Percentiles rank a stretch among this genome's conserved stretches.
phyloP scores from a whole-genome alignment of 2,797 vertebrate species.

The Eospalax fontanierii region DNA sequence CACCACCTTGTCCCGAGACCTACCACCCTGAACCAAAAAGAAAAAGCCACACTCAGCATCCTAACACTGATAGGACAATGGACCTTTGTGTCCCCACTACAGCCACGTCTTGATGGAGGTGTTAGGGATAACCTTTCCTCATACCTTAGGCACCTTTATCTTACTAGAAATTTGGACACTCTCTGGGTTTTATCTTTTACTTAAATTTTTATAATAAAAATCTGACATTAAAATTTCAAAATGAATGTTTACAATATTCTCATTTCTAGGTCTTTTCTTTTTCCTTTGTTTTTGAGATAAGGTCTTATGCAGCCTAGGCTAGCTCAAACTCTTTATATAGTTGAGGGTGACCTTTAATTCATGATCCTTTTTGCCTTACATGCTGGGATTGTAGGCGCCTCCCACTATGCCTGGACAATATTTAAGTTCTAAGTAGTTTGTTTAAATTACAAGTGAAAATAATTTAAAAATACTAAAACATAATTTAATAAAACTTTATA shows the following conservation, averaged over 20 bases:
- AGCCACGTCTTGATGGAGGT: background rate
- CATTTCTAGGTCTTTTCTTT: background rate
- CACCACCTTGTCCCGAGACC: slow-evolving; percentile 96
- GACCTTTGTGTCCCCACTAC: accelerated
- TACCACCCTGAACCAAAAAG: slow-evolving; percentile 92
- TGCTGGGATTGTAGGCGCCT: too few species aligned
- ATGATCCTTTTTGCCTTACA: background rate
- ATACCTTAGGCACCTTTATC: background rate
- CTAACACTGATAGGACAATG: too few species aligned
- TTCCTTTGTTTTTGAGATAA: background rate
- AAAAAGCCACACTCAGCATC: slow-evolving; percentile 6
- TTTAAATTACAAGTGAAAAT: slow-evolving; percentile 44
- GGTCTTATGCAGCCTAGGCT: background rate
- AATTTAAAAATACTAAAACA: slow-evolving; percentile 52
- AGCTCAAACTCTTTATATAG: background rate
- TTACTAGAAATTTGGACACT: background rate
- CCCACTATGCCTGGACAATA: background rate
- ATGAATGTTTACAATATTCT: background rate
- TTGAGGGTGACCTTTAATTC: background rate
- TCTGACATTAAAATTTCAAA: slow-evolving; percentile 56
- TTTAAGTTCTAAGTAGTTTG: slow-evolving; percentile 40
- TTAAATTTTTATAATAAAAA: slow-evolving; percentile 59
- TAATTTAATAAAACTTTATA: background rate
- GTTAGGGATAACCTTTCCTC: background rate
- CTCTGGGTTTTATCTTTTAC: background rate